Percentiles rank a stretch among this genome's conserved stretches.
These are phyloP conservation scores for Phrixothrix hirtus DNA, from an alignment of 2,888 invertebrate genomes.

Conservation along the genomic window DNA sequence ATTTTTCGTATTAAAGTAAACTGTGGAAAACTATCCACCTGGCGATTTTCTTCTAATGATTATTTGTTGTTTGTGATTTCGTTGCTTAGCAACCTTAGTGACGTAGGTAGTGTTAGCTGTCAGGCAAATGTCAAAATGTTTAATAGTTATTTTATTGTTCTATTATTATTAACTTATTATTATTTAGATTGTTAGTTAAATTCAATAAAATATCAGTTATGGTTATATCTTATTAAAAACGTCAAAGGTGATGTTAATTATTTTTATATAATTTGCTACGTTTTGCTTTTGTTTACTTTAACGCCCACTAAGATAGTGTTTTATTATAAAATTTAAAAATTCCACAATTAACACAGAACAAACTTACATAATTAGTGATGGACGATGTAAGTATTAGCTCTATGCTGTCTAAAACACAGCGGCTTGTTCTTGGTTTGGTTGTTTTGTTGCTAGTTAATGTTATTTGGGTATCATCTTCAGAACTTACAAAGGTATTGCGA, in stretches of 20 bases:
- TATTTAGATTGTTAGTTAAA: too few species aligned
- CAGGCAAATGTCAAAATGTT: background rate
- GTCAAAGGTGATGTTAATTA: too few species aligned
- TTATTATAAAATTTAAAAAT: too few species aligned
- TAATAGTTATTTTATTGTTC: background rate
- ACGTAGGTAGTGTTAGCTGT: conserved; percentile 3
- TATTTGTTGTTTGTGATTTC: conserved; percentile 11
- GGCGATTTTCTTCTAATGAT: conserved; percentile 8
- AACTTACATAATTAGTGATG: conserved; percentile 38
- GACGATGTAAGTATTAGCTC: conserved; percentile 46
- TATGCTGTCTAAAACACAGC: conserved; percentile 68
- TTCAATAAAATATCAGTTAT: too few species aligned
- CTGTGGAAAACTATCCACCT: conserved; percentile 16
- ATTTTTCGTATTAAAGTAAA: conserved; percentile 11
- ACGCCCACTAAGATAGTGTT: background rate
- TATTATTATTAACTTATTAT: too few species aligned
- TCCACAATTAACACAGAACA: too few species aligned
- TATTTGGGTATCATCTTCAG: conserved; percentile 94
- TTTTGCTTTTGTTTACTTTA: background rate
- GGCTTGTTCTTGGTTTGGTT: conserved; percentile 81
- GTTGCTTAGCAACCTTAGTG: conserved; percentile 17
- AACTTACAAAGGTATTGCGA: conserved; percentile 94
- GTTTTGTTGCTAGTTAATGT: conserved; percentile 89
- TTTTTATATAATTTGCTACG: too few species aligned
- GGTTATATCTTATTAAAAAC: too few species aligned